A percentile compares a stretch with the other conserved stretches of the same genome.
Conservation (phyloP, 2,888 invertebrate species). For the Agrypnus murinus region DNA sequence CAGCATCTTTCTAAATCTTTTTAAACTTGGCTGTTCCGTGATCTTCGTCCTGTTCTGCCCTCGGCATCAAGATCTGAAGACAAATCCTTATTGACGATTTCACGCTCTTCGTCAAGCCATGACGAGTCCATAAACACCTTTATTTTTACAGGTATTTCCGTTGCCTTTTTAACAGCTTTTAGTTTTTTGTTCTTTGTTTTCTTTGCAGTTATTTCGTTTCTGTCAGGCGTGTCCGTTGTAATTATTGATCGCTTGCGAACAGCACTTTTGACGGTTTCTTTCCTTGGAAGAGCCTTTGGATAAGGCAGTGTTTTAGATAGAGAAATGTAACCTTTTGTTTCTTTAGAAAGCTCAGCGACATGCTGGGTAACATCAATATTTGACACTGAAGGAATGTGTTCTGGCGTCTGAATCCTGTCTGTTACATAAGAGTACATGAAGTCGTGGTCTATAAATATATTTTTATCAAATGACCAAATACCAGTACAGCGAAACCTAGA, state of each 20-base stretch:
- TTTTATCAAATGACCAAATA: conserved; percentile 36
- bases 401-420: not conserved
- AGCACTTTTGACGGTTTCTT: not conserved
- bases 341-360: not conserved
- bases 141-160: too few species aligned
- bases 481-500: conserved; percentile 12
- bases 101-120: too few species aligned
- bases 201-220: conserved; percentile 13
- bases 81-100: too few species aligned
- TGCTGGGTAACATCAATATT: not conserved
- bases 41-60: too few species aligned
- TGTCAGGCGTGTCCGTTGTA: conserved; percentile 26
- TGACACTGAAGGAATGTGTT: not conserved
- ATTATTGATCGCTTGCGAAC: conserved; percentile 5
- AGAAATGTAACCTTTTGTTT: not conserved
- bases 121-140: too few species aligned
- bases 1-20: too few species aligned
- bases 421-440: conserved; percentile 28
- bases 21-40: too few species aligned
- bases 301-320: conserved; percentile 21
- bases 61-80: too few species aligned
- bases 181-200: conserved; percentile 8
- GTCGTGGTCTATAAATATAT: conserved; percentile 40
- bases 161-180: too few species aligned
- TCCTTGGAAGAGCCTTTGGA: conserved; percentile 15